Percentiles rank a stretch among this genome's conserved stretches.
Evolutionary conservation across 2,888 invertebrate species (phyloP).

Genomic region (Allolobophora icterica): DNA sequence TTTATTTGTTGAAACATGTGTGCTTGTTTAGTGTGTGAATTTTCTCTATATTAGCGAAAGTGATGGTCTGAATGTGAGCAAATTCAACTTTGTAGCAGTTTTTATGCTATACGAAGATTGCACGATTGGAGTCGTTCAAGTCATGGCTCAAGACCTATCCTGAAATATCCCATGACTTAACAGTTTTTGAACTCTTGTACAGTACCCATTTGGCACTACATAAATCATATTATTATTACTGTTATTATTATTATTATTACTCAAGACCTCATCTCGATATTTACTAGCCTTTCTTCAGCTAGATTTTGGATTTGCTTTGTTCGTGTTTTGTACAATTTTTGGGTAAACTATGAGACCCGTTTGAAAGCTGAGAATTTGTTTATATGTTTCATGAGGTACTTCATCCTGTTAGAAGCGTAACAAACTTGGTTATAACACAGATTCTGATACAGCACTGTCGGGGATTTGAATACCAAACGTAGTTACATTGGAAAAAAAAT

Average conservation of each 20-base stretch:
- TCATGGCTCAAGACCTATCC: too few species aligned
- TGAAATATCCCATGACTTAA: too few species aligned
- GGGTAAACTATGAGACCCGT: background rate
- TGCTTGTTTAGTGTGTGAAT: constrained; percentile 2
- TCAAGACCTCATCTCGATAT: constrained; percentile 11
- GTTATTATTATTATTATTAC: constrained; percentile 25
- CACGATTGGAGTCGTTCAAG: too few species aligned
- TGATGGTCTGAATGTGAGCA: background rate
- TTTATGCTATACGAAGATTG: background rate
- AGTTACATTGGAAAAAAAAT: background rate
- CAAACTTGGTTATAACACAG: too few species aligned
- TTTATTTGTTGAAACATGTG: background rate
- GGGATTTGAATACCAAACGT: too few species aligned
- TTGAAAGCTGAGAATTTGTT: too few species aligned
- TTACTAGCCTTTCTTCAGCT: background rate
- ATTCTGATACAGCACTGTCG: too few species aligned
- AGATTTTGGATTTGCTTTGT: background rate
- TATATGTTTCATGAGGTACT: too few species aligned
- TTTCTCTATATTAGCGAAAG: background rate
- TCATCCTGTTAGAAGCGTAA: too few species aligned
- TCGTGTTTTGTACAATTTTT: background rate
- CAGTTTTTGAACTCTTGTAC: too few species aligned
- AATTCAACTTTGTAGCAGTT: background rate
- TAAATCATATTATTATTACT: background rate
- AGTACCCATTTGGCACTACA: too few species aligned